Evolutionary conservation across 2,888 invertebrate genomes (phyloP).

Genomic region (Drosophila colorata): DNA sequence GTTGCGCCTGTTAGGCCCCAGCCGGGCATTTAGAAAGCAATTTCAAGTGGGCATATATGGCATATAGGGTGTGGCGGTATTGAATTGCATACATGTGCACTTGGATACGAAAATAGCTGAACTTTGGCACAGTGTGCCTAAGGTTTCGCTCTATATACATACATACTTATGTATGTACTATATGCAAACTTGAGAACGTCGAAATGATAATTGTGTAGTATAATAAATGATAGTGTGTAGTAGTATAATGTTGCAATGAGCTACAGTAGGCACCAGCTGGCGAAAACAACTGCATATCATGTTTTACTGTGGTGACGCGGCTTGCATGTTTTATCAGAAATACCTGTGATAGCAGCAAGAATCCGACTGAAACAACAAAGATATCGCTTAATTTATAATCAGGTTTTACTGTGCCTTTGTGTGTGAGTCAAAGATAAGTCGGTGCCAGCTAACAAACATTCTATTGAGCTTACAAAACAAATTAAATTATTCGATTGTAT

Average conservation of each 20-base stretch:
- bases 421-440: slow-evolving; percentile 29
- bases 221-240: too few species aligned
- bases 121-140: slow-evolving; percentile 31
- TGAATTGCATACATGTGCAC: slow-evolving; percentile 35
- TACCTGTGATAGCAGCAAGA: slow-evolving; percentile 19
- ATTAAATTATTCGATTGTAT: slow-evolving; percentile 29
- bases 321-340: background rate
- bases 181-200: slow-evolving; percentile 18
- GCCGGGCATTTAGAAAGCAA: slow-evolving; percentile 69
- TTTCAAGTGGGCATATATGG: slow-evolving; percentile 60
- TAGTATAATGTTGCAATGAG: background rate
- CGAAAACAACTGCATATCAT: background rate
- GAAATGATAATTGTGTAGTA: slow-evolving; percentile 17
- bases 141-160: slow-evolving; percentile 4
- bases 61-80: slow-evolving; percentile 60
- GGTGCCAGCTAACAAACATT: slow-evolving; percentile 12
- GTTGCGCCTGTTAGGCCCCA: slow-evolving; percentile 35
- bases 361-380: slow-evolving; percentile 1
- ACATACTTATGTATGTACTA: too few species aligned
- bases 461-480: slow-evolving; percentile 3
- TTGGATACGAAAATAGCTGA: slow-evolving; percentile 11
- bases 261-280: slow-evolving; percentile 2
- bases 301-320: too few species aligned
- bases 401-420: slow-evolving; percentile 14
- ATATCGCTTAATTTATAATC: slow-evolving; percentile 25